A percentile compares a stretch with the other conserved stretches of the same genome.
Conservation (phyloP, 2,797 vertebrate genomes). For the Echiichthys vipera region DNA sequence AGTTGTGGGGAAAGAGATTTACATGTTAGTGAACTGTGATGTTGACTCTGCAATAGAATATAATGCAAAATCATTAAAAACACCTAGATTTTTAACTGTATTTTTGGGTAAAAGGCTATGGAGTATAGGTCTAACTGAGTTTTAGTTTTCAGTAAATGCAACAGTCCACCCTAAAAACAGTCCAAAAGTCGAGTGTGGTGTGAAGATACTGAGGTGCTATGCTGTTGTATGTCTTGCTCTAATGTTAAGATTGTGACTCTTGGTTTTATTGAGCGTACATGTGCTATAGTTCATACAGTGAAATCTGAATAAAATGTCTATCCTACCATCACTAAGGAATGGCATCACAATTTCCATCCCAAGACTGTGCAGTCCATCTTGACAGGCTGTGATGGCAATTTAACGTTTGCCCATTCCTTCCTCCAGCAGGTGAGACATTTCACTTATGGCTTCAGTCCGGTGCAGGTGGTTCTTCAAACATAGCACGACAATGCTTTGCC, state of each 20-base stretch:
- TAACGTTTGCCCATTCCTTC: neutral
- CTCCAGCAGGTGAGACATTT: neutral
- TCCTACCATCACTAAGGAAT: slow-evolving; percentile 19
- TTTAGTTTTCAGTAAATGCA: neutral
- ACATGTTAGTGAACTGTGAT: neutral
- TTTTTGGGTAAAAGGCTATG: neutral
- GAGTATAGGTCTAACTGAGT: too few species aligned
- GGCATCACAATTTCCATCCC: neutral
- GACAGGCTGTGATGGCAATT: neutral
- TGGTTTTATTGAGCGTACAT: neutral
- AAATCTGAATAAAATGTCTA: neutral
- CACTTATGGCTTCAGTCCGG: slow-evolving; percentile 53
- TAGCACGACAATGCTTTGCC: neutral
- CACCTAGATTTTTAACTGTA: neutral
- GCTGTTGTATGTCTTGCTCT: neutral
- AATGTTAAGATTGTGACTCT: neutral
- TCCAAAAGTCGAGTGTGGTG: too few species aligned
- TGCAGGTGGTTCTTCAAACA: slow-evolving; percentile 41
- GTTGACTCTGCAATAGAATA: neutral
- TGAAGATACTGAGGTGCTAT: neutral
- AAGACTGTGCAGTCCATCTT: neutral
- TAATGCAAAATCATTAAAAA: neutral
- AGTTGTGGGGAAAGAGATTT: neutral
- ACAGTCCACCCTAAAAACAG: too few species aligned
- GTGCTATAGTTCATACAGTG: neutral